Conservation (phyloP, 1,140 invertebrate genomes). For the Venturia canescens region DNA sequence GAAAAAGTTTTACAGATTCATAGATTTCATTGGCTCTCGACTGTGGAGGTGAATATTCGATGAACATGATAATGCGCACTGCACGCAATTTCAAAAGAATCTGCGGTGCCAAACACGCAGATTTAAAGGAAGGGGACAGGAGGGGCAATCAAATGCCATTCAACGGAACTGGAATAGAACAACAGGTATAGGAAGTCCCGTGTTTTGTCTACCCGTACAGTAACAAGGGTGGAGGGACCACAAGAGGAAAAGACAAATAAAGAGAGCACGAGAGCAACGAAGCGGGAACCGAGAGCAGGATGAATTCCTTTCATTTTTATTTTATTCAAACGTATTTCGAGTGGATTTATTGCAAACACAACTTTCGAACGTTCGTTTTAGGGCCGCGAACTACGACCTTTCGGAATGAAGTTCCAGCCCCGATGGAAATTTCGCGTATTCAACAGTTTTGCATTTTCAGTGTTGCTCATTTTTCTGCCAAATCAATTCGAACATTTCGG, state of each 20-base stretch:
- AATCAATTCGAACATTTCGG: too few species aligned
- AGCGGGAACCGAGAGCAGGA: background rate
- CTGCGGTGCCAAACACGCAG: background rate
- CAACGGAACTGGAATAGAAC: background rate
- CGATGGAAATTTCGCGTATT: too few species aligned
- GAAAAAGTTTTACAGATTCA: background rate
- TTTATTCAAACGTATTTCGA: too few species aligned
- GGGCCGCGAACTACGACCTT: too few species aligned
- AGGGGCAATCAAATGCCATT: background rate
- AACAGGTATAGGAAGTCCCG: background rate
- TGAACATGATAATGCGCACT: background rate
- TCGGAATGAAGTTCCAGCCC: too few species aligned
- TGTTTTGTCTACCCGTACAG: background rate
- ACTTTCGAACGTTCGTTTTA: too few species aligned
- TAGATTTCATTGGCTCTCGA: background rate
- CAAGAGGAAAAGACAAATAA: background rate
- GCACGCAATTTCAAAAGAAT: slow-evolving; percentile 7
- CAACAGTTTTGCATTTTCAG: too few species aligned
- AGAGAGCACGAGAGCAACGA: background rate
- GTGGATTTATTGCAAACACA: too few species aligned
- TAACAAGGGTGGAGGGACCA: background rate
- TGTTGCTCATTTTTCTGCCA: too few species aligned
- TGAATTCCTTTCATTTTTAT: background rate
- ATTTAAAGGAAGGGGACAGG: background rate
- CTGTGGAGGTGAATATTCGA: background rate